A percentile compares a stretch with the other conserved stretches of the same genome.
Conservation (phyloP, 2,888 invertebrate species). For the Phaedon cochleariae region DNA sequence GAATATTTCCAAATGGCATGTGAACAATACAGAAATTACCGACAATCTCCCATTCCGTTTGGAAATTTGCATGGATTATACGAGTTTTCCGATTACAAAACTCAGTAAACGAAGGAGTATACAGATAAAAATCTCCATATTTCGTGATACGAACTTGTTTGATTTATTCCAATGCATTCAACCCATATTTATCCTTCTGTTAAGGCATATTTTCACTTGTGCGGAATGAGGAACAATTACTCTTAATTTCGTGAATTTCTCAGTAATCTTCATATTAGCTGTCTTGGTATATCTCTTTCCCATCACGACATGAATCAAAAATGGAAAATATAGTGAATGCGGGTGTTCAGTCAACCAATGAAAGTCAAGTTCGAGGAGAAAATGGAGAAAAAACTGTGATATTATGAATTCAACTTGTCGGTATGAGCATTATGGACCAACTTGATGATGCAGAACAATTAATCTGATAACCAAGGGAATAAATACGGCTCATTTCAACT, state of each 20-base stretch:
- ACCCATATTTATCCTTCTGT: constrained; percentile 40
- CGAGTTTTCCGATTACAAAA: constrained; percentile 32
- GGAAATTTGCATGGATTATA: constrained; percentile 34
- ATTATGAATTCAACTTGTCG: no score
- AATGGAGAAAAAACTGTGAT: no score
- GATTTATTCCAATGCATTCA: constrained; percentile 41
- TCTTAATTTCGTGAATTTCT: constrained; percentile 56
- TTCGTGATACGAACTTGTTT: constrained; percentile 44
- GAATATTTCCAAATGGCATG: background rate
- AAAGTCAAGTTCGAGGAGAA: constrained; percentile 9
- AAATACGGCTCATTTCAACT: background rate
- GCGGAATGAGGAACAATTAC: constrained; percentile 55
- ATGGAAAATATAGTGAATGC: constrained; percentile 16
- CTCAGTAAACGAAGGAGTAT: constrained; percentile 33
- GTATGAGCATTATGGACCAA: no score
- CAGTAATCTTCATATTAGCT: constrained; percentile 56
- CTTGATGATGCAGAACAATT: background rate
- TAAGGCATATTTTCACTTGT: constrained; percentile 45
- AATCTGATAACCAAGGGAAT: no score
- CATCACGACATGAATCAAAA: constrained; percentile 36
- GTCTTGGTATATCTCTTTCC: constrained; percentile 47
- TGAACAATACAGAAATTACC: constrained; percentile 25
- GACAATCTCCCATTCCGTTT: constrained; percentile 30
- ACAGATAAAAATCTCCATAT: constrained; percentile 48
- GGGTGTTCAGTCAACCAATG: constrained; percentile 24